These are phyloP conservation scores for Nymphalis urticae DNA, from an alignment of 2,888 invertebrate genomes.

Conservation along the genomic window DNA sequence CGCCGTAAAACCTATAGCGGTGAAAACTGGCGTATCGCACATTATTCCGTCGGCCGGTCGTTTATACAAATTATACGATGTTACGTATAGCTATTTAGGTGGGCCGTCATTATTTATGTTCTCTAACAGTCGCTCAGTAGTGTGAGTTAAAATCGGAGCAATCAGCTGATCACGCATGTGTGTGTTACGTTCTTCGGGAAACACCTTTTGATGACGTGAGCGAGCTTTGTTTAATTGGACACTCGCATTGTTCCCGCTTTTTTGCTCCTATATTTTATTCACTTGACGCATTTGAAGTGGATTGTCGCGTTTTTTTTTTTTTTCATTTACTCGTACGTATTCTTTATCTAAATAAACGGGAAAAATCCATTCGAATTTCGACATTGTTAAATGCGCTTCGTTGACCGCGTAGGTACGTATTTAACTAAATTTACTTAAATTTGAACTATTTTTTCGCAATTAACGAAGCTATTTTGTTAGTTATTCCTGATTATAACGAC, in stretches of 20 bases:
- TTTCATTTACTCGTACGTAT: slow-evolving; percentile 19
- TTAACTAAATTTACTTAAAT: too few species aligned
- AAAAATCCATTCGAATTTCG: not conserved
- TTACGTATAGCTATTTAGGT: slow-evolving; percentile 80
- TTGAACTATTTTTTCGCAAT: too few species aligned
- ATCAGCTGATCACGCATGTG: slow-evolving; percentile 78
- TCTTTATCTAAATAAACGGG: slow-evolving; percentile 4
- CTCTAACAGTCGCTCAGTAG: slow-evolving; percentile 77
- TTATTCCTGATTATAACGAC: not conserved
- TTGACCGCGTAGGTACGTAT: not conserved
- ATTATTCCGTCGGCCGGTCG: slow-evolving; percentile 68
- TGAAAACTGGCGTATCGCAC: slow-evolving; percentile 73
- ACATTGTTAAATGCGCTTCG: not conserved
- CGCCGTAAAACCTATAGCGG: slow-evolving; percentile 66
- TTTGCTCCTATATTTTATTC: slow-evolving; percentile 46
- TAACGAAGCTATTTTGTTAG: too few species aligned
- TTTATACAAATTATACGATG: slow-evolving; percentile 79
- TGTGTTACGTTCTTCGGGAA: slow-evolving; percentile 79
- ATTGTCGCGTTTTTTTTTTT: slow-evolving; percentile 30
- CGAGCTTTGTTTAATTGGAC: slow-evolving; percentile 80
- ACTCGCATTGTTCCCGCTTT: slow-evolving; percentile 76
- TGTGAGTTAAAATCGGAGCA: slow-evolving; percentile 82
- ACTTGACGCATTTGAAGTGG: slow-evolving; percentile 31
- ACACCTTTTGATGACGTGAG: slow-evolving; percentile 81
- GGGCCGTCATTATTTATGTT: slow-evolving; percentile 82